These are phyloP conservation scores for Euphonia xanthogaster DNA, from an alignment of 2,797 vertebrate genomes.

Conservation along the genomic window DNA sequence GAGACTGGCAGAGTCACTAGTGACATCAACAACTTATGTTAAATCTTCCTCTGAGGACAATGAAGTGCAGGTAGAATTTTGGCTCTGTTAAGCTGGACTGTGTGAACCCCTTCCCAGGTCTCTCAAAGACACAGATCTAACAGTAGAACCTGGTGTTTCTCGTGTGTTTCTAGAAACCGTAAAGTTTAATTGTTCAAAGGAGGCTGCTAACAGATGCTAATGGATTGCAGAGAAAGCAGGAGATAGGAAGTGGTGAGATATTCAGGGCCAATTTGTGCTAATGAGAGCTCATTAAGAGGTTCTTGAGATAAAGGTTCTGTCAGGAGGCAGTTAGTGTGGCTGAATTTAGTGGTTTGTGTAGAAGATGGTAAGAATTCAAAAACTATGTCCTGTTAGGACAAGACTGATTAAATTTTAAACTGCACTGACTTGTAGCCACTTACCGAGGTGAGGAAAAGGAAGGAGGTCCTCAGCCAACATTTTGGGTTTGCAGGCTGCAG, in stretches of 20 bases:
- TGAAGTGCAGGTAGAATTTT: not conserved
- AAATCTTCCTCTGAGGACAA: not conserved
- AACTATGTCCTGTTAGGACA: not conserved
- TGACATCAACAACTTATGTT: not conserved
- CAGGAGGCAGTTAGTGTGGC: not conserved
- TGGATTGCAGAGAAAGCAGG: slow-evolving; percentile 24
- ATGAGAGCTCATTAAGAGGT: slow-evolving; percentile 45
- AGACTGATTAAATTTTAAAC: slow-evolving; percentile 42
- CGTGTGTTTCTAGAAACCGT: not conserved
- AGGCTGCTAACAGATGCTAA: slow-evolving; percentile 15
- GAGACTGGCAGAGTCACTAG: not conserved
- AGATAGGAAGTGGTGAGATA: slow-evolving; percentile 37
- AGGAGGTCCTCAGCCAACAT: not conserved
- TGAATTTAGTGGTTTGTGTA: slow-evolving; percentile 20
- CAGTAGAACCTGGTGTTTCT: not conserved
- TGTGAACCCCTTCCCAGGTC: not conserved
- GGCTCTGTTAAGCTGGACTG: not conserved
- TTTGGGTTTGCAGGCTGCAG: not conserved
- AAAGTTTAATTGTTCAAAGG: not conserved
- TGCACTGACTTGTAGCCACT: not conserved
- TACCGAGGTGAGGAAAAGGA: not conserved
- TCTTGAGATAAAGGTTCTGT: slow-evolving; percentile 7
- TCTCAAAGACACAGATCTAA: not conserved
- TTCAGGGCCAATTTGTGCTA: slow-evolving; percentile 36
- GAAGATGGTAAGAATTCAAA: slow-evolving; percentile 34